Conservation (phyloP, 2,888 invertebrate species). For the Unio pictorum region DNA sequence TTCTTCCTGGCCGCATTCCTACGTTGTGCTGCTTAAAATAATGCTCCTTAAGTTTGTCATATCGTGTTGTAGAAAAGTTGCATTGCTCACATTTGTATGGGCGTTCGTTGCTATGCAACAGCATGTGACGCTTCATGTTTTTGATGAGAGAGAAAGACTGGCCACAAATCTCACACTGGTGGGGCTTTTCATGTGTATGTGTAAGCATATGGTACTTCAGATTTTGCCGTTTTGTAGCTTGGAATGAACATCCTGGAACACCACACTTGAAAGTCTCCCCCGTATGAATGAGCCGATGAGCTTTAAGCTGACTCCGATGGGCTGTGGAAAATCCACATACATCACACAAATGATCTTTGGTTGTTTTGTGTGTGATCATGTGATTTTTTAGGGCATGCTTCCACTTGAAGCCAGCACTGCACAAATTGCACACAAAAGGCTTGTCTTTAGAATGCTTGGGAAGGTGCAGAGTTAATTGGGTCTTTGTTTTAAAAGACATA, state of each 20-base stretch:
- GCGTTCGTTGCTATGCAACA: slow-evolving; percentile 62
- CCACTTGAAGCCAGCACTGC: slow-evolving; percentile 76
- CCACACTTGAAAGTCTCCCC: slow-evolving; percentile 75
- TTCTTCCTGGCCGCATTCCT: slow-evolving; percentile 57
- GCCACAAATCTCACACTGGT: slow-evolving; percentile 77
- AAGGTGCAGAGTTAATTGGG: slow-evolving; percentile 74
- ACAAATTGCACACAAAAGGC: slow-evolving; percentile 75
- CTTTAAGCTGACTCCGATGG: slow-evolving; percentile 75
- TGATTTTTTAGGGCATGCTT: slow-evolving; percentile 75
- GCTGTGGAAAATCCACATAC: slow-evolving; percentile 77
- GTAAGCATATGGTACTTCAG: slow-evolving; percentile 75
- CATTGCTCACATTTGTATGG: slow-evolving; percentile 72
- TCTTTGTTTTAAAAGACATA: slow-evolving; percentile 74
- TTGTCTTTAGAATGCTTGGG: slow-evolving; percentile 76
- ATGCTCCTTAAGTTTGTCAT: slow-evolving; percentile 76
- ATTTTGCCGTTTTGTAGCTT: slow-evolving; percentile 75
- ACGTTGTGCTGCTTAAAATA: slow-evolving; percentile 68
- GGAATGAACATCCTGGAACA: slow-evolving; percentile 72
- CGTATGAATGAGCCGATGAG: slow-evolving; percentile 75
- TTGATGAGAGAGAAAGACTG: slow-evolving; percentile 76
- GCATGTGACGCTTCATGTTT: slow-evolving; percentile 73
- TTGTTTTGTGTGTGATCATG: slow-evolving; percentile 73
- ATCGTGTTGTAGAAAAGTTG: slow-evolving; percentile 73
- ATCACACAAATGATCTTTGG: slow-evolving; percentile 76
- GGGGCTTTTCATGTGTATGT: slow-evolving; percentile 75